Evolutionary conservation across 2,888 invertebrate genomes (phyloP), one percentile per base, ranked within the genome.

Genomic region (Xanthostigma xanthostigma): DNA sequence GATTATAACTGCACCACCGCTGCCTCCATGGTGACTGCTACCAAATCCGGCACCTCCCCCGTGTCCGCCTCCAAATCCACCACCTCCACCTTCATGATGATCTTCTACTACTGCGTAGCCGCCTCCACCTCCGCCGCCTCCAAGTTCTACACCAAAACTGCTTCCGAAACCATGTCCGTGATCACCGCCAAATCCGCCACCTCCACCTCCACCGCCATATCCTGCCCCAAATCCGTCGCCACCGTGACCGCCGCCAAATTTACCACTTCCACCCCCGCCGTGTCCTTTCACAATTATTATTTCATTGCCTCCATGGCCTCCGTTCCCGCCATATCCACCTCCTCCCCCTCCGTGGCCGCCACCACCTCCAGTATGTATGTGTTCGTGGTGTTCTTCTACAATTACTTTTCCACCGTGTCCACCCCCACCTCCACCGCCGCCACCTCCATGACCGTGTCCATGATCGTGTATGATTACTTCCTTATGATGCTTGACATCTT

Each of bases 401-500:
- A 13, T 61, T 58, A 27, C 60, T 58, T 62, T 61, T 2, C 49
- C 50, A 12, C 51, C 50, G 36, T 41, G 43, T 37, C 50, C 53
- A 2, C 64, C 57, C 13, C 59, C 58, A 35, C 55, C 53, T 46
- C 48, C 49, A 33, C 54, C 53, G 37, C 56, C 54, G 8, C 56
- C 48, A 12, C 45, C 48, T 8, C 50, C 51, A 43, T 53, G 51
- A 40, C 49, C 55, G 33, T 60, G 60, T 41, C 41, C 27, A 45
- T 66, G 63, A 53, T 69, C 69, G 48, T 70, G 70, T 44, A 70
- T 61, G 46, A 72, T 61, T 40, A 62, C 56, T 55, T 62, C 61
- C 52, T 62, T 61, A 43, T 70, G 67, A 59, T 72, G 71, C 56
- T 72, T 71, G 1, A 69, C 60, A 9, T 67, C 65, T 54, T 71